Evolutionary conservation across 2,797 vertebrate genomes (phyloP), one percentile per base, ranked within the genome.

Genomic region (Megalops cyprinoides): DNA sequence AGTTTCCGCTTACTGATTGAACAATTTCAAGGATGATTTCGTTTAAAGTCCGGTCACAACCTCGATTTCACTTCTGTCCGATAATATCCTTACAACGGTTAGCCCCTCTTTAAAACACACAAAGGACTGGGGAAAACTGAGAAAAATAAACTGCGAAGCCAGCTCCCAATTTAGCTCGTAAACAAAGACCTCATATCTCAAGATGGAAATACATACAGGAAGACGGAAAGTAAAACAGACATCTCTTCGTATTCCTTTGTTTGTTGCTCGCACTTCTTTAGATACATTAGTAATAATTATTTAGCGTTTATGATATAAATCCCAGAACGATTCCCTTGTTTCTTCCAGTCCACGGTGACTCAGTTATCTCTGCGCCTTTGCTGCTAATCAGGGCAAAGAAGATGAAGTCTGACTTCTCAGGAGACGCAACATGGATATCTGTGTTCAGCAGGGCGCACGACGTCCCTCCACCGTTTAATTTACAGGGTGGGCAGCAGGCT

Each of bases 301-400:
- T 39, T 18, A 15, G 31, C 18, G 28, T 51, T 28, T 55, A 55
- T 51, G 48, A 8, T 25, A 31, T 31, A 49, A 46, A 49, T 49
- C 15, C 71, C 25, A n/a, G 28, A 28, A 25, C 7, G 58, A 25
- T 28, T 60, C 12, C 71, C 25, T 9, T 74, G n/a, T 60, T 9
- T 20, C 34, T n/a, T 15, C 44, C 74, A 44, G 56, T 71, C 87
- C 87, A 82, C 86, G 85, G 86, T 79, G 83, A 87, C 74, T 53
- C 53, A 15, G 53, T 71, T n/a, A 69, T 56, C n/a, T 49, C 49
- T 3, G 31, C 60, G 44, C 53, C 51, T 46, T 74, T 48, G 81
- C 71, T 25, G 84, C 75, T 80, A 86, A 86, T 78, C 86, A 86
- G 87, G 83, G 87, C 88, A 85, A 86, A 88, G 84, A 81, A 77